Percentiles rank a stretch among this genome's conserved stretches.
phyloP scores from a whole-genome alignment of 2,113 vertebrate genomes.

The Lampris megalopsis region DNA sequence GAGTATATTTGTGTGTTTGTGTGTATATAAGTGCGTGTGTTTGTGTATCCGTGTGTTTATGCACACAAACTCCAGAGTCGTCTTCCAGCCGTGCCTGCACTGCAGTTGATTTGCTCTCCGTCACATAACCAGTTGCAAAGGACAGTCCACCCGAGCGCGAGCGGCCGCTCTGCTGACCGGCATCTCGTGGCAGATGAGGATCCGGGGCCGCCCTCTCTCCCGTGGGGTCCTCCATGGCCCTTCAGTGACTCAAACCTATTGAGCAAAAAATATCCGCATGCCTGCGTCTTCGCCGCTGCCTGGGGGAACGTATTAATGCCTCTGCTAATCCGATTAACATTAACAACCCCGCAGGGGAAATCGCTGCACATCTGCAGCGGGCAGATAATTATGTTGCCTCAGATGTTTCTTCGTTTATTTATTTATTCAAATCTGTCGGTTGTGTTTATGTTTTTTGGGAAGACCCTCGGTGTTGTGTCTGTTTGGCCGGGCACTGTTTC shows the following conservation, averaged over 20 bases:
- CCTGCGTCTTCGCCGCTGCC: constrained; percentile 62
- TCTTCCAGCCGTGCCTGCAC: too few species aligned
- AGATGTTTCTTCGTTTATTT: constrained; percentile 69
- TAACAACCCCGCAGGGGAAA: constrained; percentile 79
- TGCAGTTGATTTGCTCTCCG: too few species aligned
- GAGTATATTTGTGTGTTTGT: too few species aligned
- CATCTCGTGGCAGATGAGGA: constrained; percentile 32
- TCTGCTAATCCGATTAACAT: constrained; percentile 83
- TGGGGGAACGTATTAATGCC: constrained; percentile 77
- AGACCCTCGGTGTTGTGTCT: constrained; percentile 28
- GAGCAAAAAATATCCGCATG: constrained; percentile 70
- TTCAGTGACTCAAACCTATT: constrained; percentile 65
- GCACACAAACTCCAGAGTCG: too few species aligned
- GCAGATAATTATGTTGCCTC: constrained; percentile 80
- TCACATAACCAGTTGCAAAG: background rate
- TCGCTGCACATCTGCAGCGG: constrained; percentile 78
- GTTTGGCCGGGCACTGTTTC: constrained; percentile 12
- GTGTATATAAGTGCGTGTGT: too few species aligned
- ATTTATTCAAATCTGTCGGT: constrained; percentile 41
- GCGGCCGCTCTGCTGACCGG: constrained; percentile 14
- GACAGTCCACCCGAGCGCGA: constrained; percentile 31
- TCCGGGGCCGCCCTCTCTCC: constrained; percentile 47
- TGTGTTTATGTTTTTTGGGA: constrained; percentile 50
- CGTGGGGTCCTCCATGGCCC: constrained; percentile 45
- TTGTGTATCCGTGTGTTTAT: too few species aligned